Conservation (phyloP, 2,888 invertebrate species). For the Choristoneura rosaceana region DNA sequence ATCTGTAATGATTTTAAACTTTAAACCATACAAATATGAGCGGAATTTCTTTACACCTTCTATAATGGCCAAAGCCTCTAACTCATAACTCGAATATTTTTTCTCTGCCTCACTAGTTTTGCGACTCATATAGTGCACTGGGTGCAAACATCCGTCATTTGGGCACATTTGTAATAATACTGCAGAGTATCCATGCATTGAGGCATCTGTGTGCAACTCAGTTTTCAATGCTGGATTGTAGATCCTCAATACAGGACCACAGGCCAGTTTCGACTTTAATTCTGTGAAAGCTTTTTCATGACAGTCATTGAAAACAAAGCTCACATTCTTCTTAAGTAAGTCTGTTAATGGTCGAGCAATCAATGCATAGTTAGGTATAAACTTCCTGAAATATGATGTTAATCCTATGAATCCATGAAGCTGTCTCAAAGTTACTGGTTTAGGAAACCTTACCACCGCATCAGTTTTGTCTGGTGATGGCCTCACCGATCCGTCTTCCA, state of each 20-base stretch:
- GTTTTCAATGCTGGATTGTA: background rate
- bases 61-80: constrained; percentile 41
- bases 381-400: constrained; percentile 47
- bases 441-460: constrained; percentile 41
- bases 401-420: constrained; percentile 46
- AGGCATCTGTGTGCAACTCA: constrained; percentile 3
- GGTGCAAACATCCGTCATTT: constrained; percentile 16
- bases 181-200: background rate
- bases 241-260: constrained; percentile 16
- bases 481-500: constrained; percentile 2
- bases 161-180: background rate
- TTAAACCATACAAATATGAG: constrained; percentile 36
- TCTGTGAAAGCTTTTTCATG: background rate
- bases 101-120: constrained; percentile 30
- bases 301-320: background rate
- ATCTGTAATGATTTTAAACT: constrained; percentile 43
- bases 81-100: constrained; percentile 37
- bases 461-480: background rate
- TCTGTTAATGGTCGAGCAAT: constrained; percentile 44
- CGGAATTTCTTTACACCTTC: constrained; percentile 43
- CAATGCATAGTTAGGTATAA: constrained; percentile 42
- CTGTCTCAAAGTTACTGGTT: constrained; percentile 44
- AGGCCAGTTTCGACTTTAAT: constrained; percentile 6
- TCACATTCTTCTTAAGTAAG: background rate
- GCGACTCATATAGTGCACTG: constrained; percentile 38